These are phyloP conservation scores for Litocranius walleri DNA, from an alignment of 2,113 vertebrate genomes.

Conservation along the genomic window DNA sequence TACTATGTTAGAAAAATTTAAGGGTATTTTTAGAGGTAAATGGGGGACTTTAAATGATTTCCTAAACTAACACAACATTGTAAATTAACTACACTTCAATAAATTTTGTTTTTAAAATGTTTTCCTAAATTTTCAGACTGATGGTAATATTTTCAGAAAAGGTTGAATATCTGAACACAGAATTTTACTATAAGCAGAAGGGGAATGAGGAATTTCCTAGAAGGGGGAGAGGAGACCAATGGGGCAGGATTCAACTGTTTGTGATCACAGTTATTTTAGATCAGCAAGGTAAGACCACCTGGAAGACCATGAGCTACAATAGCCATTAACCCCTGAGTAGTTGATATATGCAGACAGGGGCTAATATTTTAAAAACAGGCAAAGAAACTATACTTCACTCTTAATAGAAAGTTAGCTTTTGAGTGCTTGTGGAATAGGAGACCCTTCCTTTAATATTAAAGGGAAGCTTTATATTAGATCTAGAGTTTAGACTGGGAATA, in stretches of 20 bases:
- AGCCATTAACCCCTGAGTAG: background rate
- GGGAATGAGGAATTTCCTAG: background rate
- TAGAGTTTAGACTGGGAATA: background rate
- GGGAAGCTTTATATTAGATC: background rate
- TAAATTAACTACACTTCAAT: background rate
- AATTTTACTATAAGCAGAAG: background rate
- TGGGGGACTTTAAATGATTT: background rate
- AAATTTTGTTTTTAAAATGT: background rate
- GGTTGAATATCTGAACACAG: background rate
- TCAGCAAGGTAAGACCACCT: background rate
- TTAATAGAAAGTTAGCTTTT: background rate
- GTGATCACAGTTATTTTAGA: background rate
- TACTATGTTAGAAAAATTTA: background rate
- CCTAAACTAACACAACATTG: background rate
- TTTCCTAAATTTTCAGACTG: background rate
- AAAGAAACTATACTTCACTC: background rate
- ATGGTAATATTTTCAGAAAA: background rate
- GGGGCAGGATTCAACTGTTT: background rate
- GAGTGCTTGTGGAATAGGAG: background rate
- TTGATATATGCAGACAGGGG: accelerated
- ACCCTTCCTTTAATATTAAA: background rate
- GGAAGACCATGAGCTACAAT: background rate
- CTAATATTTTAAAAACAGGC: background rate
- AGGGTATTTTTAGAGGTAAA: background rate
- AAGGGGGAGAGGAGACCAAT: background rate